phyloP scores from a whole-genome alignment of 2,888 invertebrate species.

The Stenurella melanura region DNA sequence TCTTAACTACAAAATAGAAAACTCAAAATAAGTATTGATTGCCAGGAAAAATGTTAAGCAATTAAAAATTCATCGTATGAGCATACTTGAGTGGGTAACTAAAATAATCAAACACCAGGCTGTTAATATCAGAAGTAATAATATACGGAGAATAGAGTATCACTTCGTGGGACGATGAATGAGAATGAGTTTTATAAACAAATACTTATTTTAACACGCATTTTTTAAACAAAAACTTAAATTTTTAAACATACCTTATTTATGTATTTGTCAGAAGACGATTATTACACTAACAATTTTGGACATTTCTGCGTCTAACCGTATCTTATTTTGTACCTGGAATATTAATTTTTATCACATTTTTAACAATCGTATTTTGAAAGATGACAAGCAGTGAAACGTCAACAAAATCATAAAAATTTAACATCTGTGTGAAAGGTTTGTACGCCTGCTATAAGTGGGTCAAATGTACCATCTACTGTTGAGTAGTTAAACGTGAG shows the following conservation, averaged over 20 bases:
- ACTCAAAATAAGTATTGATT: conserved; percentile 28
- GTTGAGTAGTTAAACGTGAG: neutral
- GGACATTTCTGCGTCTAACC: conserved; percentile 36
- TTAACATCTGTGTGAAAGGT: neutral
- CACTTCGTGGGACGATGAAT: neutral
- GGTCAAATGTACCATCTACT: conserved; percentile 11
- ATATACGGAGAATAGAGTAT: neutral
- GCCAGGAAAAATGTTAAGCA: conserved; percentile 24
- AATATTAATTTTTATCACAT: conserved; percentile 36
- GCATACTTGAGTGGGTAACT: conserved; percentile 12
- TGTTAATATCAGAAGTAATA: conserved; percentile 18
- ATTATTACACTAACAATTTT: conserved; percentile 41
- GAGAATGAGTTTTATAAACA: conserved; percentile 23
- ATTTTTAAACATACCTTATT: conserved; percentile 33
- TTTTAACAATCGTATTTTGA: conserved; percentile 45
- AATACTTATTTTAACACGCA: conserved; percentile 21
- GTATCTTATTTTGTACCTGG: conserved; percentile 24
- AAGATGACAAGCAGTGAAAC: conserved; percentile 48
- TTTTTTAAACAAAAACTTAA: conserved; percentile 11
- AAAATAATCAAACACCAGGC: conserved; percentile 28
- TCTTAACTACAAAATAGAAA: conserved; percentile 38
- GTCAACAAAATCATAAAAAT: conserved; percentile 44
- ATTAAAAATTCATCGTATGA: conserved; percentile 34
- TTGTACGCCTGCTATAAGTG: neutral
- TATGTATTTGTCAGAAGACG: conserved; percentile 9